Evolutionary conservation across 2,113 vertebrate species (phyloP).

Genomic region (Tylochromis polylepis): DNA sequence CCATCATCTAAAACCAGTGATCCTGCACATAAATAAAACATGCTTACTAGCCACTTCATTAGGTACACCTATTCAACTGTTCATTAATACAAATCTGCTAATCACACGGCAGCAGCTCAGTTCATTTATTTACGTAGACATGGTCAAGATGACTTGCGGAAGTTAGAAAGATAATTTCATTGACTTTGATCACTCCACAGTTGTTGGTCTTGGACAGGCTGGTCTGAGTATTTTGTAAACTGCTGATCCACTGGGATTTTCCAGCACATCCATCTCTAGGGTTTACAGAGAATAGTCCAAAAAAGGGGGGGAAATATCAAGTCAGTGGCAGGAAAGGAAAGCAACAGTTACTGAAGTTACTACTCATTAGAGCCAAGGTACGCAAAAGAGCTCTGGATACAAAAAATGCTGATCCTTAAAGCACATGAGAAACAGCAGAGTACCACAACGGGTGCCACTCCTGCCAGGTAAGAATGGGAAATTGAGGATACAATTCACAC

Average conservation of each 20-base stretch:
- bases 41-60: background rate
- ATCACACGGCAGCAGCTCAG: background rate
- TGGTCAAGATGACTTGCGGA: background rate
- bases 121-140: background rate
- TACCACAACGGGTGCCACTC: background rate
- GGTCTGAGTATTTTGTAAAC: background rate
- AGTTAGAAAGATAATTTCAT: background rate
- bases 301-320: fast-evolving
- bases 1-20: background rate
- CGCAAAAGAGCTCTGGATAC: background rate
- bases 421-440: background rate
- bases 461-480: background rate
- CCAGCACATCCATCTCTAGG: background rate
- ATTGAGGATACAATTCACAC: background rate
- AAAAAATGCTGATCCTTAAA: background rate
- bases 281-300: background rate
- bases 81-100: background rate
- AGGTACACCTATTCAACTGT: background rate
- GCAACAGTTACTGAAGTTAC: background rate
- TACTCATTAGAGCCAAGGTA: background rate
- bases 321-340: background rate
- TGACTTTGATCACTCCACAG: background rate
- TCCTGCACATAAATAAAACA: background rate
- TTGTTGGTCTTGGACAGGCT: background rate
- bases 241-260: background rate